phyloP scores from a whole-genome alignment of 1,140 invertebrate species.

The Drosophila pandora region DNA sequence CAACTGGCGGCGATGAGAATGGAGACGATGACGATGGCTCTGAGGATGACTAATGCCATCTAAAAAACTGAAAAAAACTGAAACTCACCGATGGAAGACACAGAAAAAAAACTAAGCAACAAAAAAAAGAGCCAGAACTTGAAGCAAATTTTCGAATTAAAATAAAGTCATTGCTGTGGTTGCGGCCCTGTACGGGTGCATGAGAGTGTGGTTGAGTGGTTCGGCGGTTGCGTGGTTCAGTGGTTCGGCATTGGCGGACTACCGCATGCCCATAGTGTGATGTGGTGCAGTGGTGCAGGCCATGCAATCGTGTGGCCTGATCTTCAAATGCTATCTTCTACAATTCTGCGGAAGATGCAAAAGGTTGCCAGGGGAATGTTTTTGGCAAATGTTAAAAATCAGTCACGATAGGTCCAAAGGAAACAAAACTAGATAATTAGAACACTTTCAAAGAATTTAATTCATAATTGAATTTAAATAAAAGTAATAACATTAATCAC shows the following conservation, averaged over 20 bases:
- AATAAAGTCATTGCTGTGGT: conserved; percentile 61
- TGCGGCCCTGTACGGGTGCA: conserved; percentile 11
- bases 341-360: conserved; percentile 19
- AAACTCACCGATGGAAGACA: conserved; percentile 41
- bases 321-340: conserved; percentile 22
- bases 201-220: conserved; percentile 48
- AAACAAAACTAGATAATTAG: background rate
- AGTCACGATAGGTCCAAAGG: background rate
- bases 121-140: conserved; percentile 33
- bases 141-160: conserved; percentile 60
- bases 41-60: conserved; percentile 40
- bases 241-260: conserved; percentile 45
- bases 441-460: too few relatives aligned
- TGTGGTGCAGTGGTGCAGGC: conserved; percentile 21
- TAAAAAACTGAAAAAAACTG: conserved; percentile 25
- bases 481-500: background rate
- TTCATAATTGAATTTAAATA: background rate
- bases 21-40: conserved; percentile 30
- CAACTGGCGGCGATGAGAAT: conserved; percentile 25
- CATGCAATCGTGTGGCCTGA: conserved; percentile 3
- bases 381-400: background rate
- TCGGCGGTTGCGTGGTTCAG: conserved; percentile 50
- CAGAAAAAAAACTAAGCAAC: background rate
- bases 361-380: conserved; percentile 5
- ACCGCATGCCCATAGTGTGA: conserved; percentile 31